Evolutionary conservation across 2,113 vertebrate species (phyloP).

Genomic region (Trichechus manatus): DNA sequence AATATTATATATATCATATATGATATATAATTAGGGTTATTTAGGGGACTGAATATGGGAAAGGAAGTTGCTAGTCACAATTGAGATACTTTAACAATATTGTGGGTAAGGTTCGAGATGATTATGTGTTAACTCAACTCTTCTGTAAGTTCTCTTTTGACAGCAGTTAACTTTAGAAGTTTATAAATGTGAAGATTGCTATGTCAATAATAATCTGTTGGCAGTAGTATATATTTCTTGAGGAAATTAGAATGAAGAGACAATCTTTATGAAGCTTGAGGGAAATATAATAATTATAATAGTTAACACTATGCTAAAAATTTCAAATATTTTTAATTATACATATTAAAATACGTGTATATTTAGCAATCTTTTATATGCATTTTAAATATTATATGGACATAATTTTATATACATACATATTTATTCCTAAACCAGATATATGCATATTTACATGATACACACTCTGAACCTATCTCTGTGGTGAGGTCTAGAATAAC

Average conservation of each 20-base stretch:
- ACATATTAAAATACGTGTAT: neutral
- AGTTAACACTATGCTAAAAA: slow-evolving; percentile 51
- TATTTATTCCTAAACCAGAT: slow-evolving; percentile 38
- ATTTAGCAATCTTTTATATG: slow-evolving; percentile 38
- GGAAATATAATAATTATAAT: slow-evolving; percentile 19
- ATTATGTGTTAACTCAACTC: slow-evolving; percentile 42
- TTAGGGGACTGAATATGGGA: neutral
- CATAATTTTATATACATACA: neutral
- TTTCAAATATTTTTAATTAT: neutral
- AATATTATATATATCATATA: neutral
- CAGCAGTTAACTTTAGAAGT: slow-evolving; percentile 26
- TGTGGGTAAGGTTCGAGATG: neutral
- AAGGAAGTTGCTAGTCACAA: neutral
- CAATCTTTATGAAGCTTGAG: slow-evolving; percentile 1
- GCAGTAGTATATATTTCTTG: slow-evolving; percentile 36
- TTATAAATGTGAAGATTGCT: slow-evolving; percentile 46
- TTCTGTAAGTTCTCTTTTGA: slow-evolving; percentile 45
- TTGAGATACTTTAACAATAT: neutral
- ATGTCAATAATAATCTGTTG: slow-evolving; percentile 30
- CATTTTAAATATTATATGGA: slow-evolving; percentile 48
- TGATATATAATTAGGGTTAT: neutral
- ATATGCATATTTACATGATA: neutral
- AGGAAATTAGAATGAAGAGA: slow-evolving; percentile 50
- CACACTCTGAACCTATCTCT: slow-evolving; percentile 42
- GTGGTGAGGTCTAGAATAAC: neutral